Base-by-base conservation (phyloP, 2,113 vertebrate species). In the Barbus barbus region DNA sequence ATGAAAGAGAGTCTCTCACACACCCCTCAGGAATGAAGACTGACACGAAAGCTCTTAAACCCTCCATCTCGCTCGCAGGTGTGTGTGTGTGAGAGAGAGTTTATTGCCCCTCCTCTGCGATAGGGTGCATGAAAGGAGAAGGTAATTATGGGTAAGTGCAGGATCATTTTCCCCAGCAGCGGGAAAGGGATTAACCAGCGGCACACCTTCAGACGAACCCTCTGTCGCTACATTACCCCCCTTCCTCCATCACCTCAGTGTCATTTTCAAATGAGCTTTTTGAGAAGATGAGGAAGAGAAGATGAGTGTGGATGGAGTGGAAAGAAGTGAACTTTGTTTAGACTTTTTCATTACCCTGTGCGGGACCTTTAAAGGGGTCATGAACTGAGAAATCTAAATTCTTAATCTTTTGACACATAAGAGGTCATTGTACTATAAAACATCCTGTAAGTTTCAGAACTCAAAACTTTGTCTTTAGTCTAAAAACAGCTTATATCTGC, bases 71-170 rank as follows among this genome's bases (percentile, higher is more conserved):
- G 20, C 48, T 76, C 1, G 18, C 26, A 24, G 12, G n/a, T 41
- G 38, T 48, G 78, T 48, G 41, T 22, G 56, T 7, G n/a, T 44
- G 36, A 6, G 63, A 33, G 79, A 36, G 46, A 71, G 63, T 78
- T 61, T 61, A 61, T 16, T n/a, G 56, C 76, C 56, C 76, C 53
- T 78, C 76, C 56, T 78, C 76, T 61, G 53, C 6, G 78, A 80
- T 80, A 46, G 78, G 41, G 41, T 48, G 61, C 41, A 71, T 4
- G 36, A 88, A 84, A 86, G 77, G 88, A 84, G 87, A 86, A 91
- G 88, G 92, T 93, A 91, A 93, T 94, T 94, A 93, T 88, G 91
- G 90, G 89, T 92, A 92, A 93, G 93, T 93, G 91, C 90, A 86
- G 93, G 91, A 91, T 94, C 89, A 93, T 93, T 93, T 93, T 90